Conservation (phyloP, 1,140 invertebrate species). For the Pinna nobilis region DNA sequence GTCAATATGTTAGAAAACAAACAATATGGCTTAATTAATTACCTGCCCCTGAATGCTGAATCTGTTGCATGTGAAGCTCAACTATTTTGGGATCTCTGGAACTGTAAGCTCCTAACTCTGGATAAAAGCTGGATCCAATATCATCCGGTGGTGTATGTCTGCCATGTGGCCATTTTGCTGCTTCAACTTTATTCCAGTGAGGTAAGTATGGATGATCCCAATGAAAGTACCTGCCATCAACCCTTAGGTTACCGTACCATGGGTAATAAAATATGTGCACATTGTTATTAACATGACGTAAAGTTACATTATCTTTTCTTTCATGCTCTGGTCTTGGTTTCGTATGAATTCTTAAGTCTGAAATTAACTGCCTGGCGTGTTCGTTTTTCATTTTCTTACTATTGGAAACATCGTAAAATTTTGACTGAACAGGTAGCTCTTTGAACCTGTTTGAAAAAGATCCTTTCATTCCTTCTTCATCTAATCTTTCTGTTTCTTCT, state of each 20-base stretch:
- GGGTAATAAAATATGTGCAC: conserved; percentile 77
- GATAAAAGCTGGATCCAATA: conserved; percentile 76
- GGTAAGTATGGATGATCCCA: conserved; percentile 76
- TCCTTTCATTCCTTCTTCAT: no score
- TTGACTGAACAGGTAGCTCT: no score
- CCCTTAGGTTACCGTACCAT: conserved; percentile 75
- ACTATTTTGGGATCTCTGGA: conserved; percentile 72
- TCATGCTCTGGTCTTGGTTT: not conserved
- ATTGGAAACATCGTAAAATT: no score
- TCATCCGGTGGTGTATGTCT: conserved; percentile 75
- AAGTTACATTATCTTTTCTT: not conserved
- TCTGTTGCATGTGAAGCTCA: conserved; percentile 74
- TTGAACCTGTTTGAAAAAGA: no score
- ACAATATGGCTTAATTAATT: conserved; percentile 18
- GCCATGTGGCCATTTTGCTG: conserved; percentile 63
- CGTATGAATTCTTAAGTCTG: no score
- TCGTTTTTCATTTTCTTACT: no score
- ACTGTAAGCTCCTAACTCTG: conserved; percentile 75
- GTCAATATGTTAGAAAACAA: not conserved
- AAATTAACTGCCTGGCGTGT: no score
- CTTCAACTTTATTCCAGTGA: conserved; percentile 73
- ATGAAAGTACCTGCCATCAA: conserved; percentile 74
- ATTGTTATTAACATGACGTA: conserved; percentile 58
- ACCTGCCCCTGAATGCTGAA: conserved; percentile 71
- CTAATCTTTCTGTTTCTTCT: no score